A percentile compares a stretch with the other conserved stretches of the same genome.
Evolutionary conservation across 2,888 invertebrate species (phyloP).

Genomic region (Acrobasis repandana): DNA sequence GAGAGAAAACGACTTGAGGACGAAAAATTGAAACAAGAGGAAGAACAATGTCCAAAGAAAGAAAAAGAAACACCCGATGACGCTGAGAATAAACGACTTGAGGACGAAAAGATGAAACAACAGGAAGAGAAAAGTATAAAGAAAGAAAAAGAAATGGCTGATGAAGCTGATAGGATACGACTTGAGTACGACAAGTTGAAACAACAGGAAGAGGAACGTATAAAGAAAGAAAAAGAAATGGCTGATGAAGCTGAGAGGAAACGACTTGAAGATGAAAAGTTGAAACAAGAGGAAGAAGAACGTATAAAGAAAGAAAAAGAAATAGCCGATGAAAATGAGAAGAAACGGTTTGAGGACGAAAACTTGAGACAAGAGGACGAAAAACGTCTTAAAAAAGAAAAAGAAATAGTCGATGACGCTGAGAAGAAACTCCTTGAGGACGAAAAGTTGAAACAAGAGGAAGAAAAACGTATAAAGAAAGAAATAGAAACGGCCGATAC

Average conservation of each 20-base stretch:
- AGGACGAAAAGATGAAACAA: conserved; percentile 29
- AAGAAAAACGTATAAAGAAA: conserved; percentile 1
- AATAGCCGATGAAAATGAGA: not conserved
- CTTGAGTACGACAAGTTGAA: conserved; percentile 30
- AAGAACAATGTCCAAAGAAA: not conserved
- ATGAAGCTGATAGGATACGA: conserved; percentile 19
- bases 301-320: conserved; percentile 24
- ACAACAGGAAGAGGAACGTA: conserved; percentile 30
- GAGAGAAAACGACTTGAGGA: conserved; percentile 21
- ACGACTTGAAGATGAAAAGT: conserved; percentile 29
- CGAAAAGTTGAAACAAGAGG: conserved; percentile 25
- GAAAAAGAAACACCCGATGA: conserved; percentile 8
- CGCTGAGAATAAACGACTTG: conserved; percentile 21
- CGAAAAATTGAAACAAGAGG: conserved; percentile 25
- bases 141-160: conserved; percentile 14
- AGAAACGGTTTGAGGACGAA: too few species aligned
- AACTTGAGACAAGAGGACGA: too few species aligned
- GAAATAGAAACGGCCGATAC: conserved; percentile 8
- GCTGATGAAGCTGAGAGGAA: conserved; percentile 29
- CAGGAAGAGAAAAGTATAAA: conserved; percentile 23
- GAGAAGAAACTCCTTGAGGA: conserved; percentile 21
- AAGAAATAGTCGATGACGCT: too few species aligned
- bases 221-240: conserved; percentile 25
- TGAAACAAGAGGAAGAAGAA: not conserved
- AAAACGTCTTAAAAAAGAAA: too few species aligned